Evolutionary conservation across 2,797 vertebrate species (phyloP).

Genomic region (Thalassophryne amazonica): DNA sequence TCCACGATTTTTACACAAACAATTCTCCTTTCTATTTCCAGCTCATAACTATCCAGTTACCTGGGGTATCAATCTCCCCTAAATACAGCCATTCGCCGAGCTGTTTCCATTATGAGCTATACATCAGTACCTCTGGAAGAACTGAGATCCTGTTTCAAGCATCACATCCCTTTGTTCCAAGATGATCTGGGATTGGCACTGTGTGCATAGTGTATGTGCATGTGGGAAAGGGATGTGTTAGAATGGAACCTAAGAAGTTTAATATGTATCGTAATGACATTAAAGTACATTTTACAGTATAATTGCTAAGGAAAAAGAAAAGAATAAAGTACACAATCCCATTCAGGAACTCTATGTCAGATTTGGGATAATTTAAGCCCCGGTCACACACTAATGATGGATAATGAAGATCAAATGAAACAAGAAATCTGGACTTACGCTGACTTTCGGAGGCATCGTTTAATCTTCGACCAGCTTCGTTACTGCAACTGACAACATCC

Average conservation of each 20-base stretch:
- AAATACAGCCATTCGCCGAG: constrained; percentile 8
- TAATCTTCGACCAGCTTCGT: no score
- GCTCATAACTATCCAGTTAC: constrained; percentile 36
- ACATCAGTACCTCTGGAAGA: constrained; percentile 50
- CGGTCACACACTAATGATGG: no score
- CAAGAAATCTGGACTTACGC: no score
- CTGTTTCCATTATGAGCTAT: constrained; percentile 26
- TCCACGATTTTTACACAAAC: constrained; percentile 20
- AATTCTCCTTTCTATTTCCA: constrained; percentile 8
- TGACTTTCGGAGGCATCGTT: no score
- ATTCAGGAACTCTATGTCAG: constrained; percentile 16
- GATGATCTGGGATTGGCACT: constrained; percentile 3
- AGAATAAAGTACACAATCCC: not conserved
- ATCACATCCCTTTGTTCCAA: constrained; percentile 46
- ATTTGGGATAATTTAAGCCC: constrained; percentile 30
- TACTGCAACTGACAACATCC: no score
- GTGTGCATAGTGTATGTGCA: not conserved
- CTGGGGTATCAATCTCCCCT: constrained; percentile 32
- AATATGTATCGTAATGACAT: no score
- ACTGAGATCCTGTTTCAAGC: constrained; percentile 50
- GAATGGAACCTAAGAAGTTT: constrained; percentile 10
- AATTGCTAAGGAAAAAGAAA: constrained; percentile 33
- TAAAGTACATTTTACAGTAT: constrained; percentile 57
- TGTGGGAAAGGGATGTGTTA: not conserved
- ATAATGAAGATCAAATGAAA: no score